These are phyloP conservation scores for Drosophila funebris DNA, from an alignment of 1,140 invertebrate genomes.

Conservation along the genomic window DNA sequence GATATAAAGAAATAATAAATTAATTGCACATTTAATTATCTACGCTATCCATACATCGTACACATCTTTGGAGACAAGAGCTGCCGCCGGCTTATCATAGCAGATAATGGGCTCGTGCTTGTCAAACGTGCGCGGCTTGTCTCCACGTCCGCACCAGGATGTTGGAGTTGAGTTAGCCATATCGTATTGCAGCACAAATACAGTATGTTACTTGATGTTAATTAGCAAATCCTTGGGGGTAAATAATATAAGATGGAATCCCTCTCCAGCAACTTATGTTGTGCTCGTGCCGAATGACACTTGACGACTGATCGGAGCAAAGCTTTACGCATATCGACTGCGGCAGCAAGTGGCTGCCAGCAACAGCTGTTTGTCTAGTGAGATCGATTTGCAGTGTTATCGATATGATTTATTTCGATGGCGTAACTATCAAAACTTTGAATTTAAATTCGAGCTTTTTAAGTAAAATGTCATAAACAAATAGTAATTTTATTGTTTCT, in stretches of 20 bases:
- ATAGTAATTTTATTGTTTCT: constrained; percentile 44
- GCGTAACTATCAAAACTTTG: not conserved
- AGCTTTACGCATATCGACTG: not conserved
- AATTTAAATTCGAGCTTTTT: not conserved
- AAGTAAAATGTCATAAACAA: constrained; percentile 33
- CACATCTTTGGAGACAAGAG: constrained; percentile 63
- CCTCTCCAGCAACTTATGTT: not conserved
- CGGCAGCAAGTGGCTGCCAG: not conserved
- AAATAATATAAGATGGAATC: not conserved
- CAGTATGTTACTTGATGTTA: not conserved
- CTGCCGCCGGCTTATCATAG: constrained; percentile 79
- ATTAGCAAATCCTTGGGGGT: not conserved
- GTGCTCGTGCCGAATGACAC: not conserved
- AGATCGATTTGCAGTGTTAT: not conserved
- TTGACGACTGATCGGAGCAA: constrained; percentile 13
- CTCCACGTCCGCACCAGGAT: constrained; percentile 61
- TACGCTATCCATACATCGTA: constrained; percentile 71
- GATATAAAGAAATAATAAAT: not conserved
- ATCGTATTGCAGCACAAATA: not conserved
- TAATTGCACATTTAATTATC: not conserved
- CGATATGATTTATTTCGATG: not conserved
- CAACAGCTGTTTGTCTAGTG: not conserved
- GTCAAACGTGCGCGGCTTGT: constrained; percentile 60
- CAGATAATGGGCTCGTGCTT: constrained; percentile 75
- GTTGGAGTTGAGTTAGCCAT: constrained; percentile 38